Base-by-base conservation (phyloP, 2,888 invertebrate species). In the Anticlea derivata region DNA sequence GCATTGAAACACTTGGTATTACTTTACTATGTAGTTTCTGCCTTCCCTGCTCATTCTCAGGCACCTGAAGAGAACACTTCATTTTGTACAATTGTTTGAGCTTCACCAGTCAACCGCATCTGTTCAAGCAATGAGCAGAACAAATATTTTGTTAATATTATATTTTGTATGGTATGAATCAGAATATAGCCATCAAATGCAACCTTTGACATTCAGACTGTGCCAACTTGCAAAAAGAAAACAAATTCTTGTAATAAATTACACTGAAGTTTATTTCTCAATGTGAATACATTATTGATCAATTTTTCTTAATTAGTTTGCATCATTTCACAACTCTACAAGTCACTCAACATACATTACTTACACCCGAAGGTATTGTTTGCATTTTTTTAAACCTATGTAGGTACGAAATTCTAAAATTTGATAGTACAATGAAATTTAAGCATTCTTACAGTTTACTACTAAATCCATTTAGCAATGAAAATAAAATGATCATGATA, bases 261-360 rank as follows among this genome's bases (percentile, higher is more conserved):
- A 91, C 91, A 91, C 86, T 89, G 89, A 89, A 89, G 83, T 91
- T 90, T 90, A 87, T 89, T 86, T 86, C 79, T 85, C 83, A 84
- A 85, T 77, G 78, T 82, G 88, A 88, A 86, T 88, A 91, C 86
- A 89, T 60, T 85, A 87, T 85, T 78, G 83, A 83, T 79, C 80
- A 75, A 80, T 77, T 75, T 79, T 75, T 75, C 75, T 81, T 76
- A 80, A 48, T 48, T 66, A 69, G 70, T 61, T 65, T 58, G 70
- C 79, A 75, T 80, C 79, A 80, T 69, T 77, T 80, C 83, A 84
- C 80, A 81, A 85, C 82, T 83, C 79, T 78, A 83, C 80, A 80
- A 84, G 76, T 85, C 86, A 80, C 81, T 80, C 82, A 73, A 83
- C 87, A 84, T 81, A 81, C 87, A 85, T 73, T 70, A 78, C 79